phyloP scores from a whole-genome alignment of 2,113 vertebrate species.

The Microtus oregoni region DNA sequence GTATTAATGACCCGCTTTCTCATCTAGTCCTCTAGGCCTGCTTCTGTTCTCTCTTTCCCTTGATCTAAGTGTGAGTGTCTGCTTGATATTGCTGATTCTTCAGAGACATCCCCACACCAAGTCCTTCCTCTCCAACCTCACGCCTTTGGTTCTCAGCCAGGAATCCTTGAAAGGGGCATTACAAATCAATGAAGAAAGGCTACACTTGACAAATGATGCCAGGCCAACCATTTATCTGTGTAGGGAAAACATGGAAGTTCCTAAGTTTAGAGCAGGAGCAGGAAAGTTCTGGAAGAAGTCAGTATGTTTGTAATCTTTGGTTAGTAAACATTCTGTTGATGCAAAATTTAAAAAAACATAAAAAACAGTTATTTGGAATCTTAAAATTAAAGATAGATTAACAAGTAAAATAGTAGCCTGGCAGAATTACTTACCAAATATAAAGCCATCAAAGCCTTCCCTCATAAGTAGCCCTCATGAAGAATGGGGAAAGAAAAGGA shows the following conservation, averaged over 20 bases:
- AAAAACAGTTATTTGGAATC: neutral
- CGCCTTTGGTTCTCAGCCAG: neutral
- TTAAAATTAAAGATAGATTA: slow-evolving; percentile 48
- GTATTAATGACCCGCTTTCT: neutral
- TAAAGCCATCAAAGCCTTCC: slow-evolving; percentile 28
- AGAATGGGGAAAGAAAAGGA: slow-evolving; percentile 14
- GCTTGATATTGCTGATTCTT: neutral
- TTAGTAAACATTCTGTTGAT: slow-evolving; percentile 23
- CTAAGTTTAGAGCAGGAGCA: slow-evolving; percentile 12
- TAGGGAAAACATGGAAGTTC: neutral
- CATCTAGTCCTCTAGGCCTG: neutral
- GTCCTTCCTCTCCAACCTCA: neutral
- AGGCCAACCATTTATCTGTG: neutral
- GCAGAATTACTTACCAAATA: neutral
- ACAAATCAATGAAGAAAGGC: neutral
- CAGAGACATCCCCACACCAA: neutral
- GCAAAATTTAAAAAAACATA: slow-evolving; percentile 31
- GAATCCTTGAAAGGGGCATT: neutral
- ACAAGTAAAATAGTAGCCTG: slow-evolving; percentile 41
- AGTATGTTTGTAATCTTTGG: neutral
- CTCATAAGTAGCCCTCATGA: neutral
- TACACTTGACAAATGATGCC: neutral
- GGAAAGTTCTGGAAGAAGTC: neutral
- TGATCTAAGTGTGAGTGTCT: neutral
- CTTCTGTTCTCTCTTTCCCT: neutral